Base-by-base conservation (phyloP, 2,113 vertebrate genomes). In the Melanerpes aurifrons region DNA sequence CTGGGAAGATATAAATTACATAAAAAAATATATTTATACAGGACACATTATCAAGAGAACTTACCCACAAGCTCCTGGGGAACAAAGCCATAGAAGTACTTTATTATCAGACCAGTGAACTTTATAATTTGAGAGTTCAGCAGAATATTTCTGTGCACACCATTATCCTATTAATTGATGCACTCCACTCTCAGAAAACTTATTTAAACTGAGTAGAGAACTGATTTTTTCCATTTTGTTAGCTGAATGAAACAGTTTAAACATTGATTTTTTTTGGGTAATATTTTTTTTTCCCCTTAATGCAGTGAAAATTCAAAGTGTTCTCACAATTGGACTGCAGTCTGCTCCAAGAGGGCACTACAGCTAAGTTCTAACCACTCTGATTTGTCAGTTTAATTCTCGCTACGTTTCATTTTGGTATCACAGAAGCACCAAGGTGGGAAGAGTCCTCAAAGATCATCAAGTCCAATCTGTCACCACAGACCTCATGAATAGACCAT, bases 51-150 rank as follows among this genome's bases (percentile, higher is more conserved):
- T 54, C 54, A 58, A 72, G 40, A 73, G 56, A 87, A 93, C 25
- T 40, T 48, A 85, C 56, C 31, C 37, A 43, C 83, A 64, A 88
- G 25, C 47, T 87, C n/a, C 26, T 62, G 56, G 58, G 17, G 43
- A 89, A 21, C 16, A 74, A 92, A 89, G 71, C 92, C 64, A n/a
- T 10, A 35, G 72, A 70, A 90, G 9, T 59, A 64, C 25, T 78
- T 86, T 66, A 66, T 79, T 82, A 91, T 56, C 71, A 91, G 79
- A 79, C 47, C 53, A 85, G 14, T 68, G 75, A 93, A 77, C 50
- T 86, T 84, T 40, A 54, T 66, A 11, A 82, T 82, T 69, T 89
- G 62, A 58, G 92, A 92, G n/a, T 76, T 89, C 61, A 82, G 31
- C 9, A 12, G 64, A 89, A 80, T 85, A 73, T 67, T 82, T 89